Evolutionary conservation across 2,113 vertebrate genomes (phyloP).

Genomic region (Azemiops feae): DNA sequence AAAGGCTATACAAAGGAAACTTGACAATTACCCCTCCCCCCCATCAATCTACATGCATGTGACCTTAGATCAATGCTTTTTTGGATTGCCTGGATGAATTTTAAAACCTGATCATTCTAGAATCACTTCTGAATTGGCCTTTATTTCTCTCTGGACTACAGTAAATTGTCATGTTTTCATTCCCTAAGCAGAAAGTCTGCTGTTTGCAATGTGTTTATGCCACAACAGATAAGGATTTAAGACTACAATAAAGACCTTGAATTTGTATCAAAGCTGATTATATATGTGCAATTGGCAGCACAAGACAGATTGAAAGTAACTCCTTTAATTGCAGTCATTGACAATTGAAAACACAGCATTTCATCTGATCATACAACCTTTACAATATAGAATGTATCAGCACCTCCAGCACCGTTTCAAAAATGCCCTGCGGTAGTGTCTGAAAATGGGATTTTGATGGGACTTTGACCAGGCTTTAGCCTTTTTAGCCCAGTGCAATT

Average conservation of each 20-base stretch:
- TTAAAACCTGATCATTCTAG: not conserved
- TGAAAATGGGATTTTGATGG: not conserved
- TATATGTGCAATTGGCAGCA: not conserved
- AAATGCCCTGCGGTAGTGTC: not conserved
- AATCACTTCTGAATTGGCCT: not conserved
- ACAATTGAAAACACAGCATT: not conserved
- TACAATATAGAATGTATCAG: not conserved
- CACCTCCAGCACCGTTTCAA: not conserved
- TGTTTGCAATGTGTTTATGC: not conserved
- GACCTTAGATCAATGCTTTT: not conserved
- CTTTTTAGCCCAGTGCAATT: not conserved
- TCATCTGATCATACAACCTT: not conserved
- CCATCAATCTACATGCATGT: not conserved
- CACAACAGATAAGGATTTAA: not conserved
- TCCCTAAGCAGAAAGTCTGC: not conserved
- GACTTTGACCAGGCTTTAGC: not conserved
- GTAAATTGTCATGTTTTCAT: not conserved
- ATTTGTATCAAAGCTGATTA: not conserved
- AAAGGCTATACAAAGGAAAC: not conserved
- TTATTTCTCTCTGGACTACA: not conserved
- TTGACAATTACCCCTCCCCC: not conserved
- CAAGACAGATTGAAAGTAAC: not conserved
- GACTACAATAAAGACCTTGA: not conserved
- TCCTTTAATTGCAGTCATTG: not conserved
- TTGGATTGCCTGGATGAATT: not conserved